Evolutionary conservation across 2,113 vertebrate genomes (phyloP).

Genomic region (Hyla sarda): DNA sequence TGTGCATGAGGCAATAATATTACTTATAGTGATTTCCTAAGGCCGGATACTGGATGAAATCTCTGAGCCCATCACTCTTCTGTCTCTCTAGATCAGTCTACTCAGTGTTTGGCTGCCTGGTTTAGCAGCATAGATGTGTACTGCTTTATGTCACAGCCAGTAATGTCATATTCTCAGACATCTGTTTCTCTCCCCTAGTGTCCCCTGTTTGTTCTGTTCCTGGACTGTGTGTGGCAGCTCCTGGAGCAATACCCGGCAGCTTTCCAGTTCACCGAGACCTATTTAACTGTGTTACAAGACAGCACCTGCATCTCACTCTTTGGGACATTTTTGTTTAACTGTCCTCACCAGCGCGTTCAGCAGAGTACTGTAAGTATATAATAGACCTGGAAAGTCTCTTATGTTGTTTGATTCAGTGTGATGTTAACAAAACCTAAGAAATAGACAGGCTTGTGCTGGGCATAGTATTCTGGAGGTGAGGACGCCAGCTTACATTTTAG

Average conservation of each 20-base stretch:
- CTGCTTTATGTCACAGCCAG: background rate
- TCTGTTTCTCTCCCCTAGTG: conserved; percentile 72
- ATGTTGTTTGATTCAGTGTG: background rate
- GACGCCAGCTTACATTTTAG: background rate
- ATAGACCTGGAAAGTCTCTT: background rate
- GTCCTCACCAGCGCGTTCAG: conserved; percentile 85
- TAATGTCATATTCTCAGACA: conserved; percentile 3
- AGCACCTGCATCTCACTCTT: conserved; percentile 91
- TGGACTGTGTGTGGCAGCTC: conserved; percentile 96
- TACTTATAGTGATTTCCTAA: background rate
- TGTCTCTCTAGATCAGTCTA: background rate
- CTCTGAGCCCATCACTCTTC: background rate
- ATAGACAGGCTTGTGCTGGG: too few species aligned
- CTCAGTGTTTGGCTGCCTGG: background rate
- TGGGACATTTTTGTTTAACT: conserved; percentile 97
- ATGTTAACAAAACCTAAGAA: background rate
- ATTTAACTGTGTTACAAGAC: conserved; percentile 87
- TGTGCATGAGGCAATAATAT: background rate
- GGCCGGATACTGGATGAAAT: background rate
- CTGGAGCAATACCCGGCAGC: conserved; percentile 92
- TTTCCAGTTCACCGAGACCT: conserved; percentile 95
- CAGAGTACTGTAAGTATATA: conserved; percentile 82
- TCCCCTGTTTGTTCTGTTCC: conserved; percentile 91
- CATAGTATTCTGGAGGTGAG: too few species aligned
- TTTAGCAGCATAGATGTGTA: background rate